Conservation (phyloP, 2,113 vertebrate genomes). For the Seriola dumerili region DNA sequence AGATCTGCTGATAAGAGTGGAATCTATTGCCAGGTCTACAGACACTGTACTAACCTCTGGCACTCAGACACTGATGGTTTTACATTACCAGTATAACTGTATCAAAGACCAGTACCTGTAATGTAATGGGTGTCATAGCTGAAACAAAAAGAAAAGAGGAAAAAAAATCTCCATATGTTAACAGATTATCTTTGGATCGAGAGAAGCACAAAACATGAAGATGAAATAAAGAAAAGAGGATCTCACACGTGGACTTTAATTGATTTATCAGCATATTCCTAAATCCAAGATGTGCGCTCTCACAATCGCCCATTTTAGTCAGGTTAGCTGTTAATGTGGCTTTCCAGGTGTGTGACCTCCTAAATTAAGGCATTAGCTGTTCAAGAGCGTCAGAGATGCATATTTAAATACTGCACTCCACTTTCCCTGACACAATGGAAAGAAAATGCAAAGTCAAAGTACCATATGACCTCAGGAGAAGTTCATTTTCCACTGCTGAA, state of each 20-base stretch:
- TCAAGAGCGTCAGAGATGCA: neutral
- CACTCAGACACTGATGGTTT: no score
- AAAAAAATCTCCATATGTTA: neutral
- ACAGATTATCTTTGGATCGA: neutral
- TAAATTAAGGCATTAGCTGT: conserved; percentile 2
- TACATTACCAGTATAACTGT: no score
- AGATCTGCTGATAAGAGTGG: no score
- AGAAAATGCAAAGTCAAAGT: neutral
- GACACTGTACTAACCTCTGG: no score
- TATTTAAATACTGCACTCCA: neutral
- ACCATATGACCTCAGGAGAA: neutral
- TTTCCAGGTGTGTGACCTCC: neutral
- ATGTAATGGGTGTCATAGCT: neutral
- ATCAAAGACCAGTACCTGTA: neutral
- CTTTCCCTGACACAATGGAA: neutral
- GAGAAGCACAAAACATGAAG: neutral
- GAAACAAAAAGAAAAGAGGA: neutral
- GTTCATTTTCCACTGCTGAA: neutral
- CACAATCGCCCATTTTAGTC: neutral
- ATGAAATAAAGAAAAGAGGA: neutral
- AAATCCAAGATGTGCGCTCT: conserved; percentile 1
- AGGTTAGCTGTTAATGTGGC: conserved; percentile 22
- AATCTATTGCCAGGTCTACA: no score
- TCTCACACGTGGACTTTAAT: neutral
- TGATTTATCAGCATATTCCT: neutral